Evolutionary conservation across 2,113 vertebrate species (phyloP).

Genomic region (Anhinga rufa): DNA sequence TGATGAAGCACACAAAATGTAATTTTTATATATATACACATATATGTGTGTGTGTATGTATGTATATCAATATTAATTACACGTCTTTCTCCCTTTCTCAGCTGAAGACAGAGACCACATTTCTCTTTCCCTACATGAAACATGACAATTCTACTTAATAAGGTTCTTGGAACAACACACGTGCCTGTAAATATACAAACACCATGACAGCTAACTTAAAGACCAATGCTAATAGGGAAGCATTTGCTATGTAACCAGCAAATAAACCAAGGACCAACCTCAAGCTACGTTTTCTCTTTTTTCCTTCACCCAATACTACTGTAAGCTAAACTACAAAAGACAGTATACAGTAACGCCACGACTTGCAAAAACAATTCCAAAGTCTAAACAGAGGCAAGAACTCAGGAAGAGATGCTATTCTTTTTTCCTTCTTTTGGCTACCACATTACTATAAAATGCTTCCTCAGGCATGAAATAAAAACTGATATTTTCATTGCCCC

Average conservation of each 20-base stretch:
- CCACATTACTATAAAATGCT: not conserved
- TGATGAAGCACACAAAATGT: not conserved
- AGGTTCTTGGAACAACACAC: not conserved
- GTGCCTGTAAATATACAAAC: not conserved
- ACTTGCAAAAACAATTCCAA: not conserved
- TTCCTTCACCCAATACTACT: not conserved
- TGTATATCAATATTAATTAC: not conserved
- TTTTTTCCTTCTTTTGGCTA: not conserved
- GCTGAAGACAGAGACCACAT: not conserved
- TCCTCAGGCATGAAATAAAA: not conserved
- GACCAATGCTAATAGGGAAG: not conserved
- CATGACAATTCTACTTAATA: not conserved
- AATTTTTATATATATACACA: no score
- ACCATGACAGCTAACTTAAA: not conserved
- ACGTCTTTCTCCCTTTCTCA: not conserved
- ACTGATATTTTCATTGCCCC: not conserved
- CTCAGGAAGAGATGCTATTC: not conserved
- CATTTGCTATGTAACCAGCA: not conserved
- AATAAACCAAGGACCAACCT: not conserved
- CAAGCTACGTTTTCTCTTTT: not conserved
- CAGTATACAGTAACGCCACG: not conserved
- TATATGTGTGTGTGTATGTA: rapidly evolving
- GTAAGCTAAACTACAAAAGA: not conserved
- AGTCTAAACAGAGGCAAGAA: not conserved
- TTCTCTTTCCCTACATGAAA: not conserved